Conservation (phyloP, 2,888 invertebrate genomes). For the Vesta saturnalis region DNA sequence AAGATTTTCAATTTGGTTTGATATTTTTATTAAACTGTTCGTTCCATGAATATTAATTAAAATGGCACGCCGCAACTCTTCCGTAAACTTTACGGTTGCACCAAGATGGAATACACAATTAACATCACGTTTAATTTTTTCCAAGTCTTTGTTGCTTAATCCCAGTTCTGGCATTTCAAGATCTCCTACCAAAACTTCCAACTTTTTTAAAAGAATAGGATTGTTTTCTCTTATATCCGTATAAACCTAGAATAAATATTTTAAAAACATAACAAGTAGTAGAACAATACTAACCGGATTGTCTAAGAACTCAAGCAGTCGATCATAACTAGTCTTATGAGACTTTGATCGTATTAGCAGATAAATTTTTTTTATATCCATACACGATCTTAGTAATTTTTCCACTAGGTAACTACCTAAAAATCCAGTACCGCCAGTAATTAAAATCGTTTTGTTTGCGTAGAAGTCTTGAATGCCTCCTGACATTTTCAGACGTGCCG, state of each 20-base stretch:
- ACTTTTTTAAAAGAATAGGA: not conserved
- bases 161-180: not conserved
- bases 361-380: constrained; percentile 54
- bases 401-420: constrained; percentile 55
- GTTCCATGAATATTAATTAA: not conserved
- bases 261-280: too few species aligned
- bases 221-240: not conserved
- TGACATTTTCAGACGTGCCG: too few species aligned
- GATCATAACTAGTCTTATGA: not conserved
- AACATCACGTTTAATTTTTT: not conserved
- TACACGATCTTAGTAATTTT: constrained; percentile 54
- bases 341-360: constrained; percentile 47
- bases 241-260: too few species aligned
- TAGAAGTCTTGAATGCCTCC: constrained; percentile 6
- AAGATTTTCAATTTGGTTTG: not conserved
- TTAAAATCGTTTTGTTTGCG: constrained; percentile 64
- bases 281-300: not conserved
- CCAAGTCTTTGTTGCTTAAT: not conserved
- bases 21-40: not conserved
- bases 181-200: not conserved
- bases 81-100: not conserved
- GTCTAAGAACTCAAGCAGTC: not conserved
- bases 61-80: not conserved
- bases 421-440: constrained; percentile 70
- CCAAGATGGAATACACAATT: not conserved